Evolutionary conservation across 2,888 invertebrate genomes (phyloP), one percentile per base, ranked within the genome.

Genomic region (Scaptomyza caliginosa): DNA sequence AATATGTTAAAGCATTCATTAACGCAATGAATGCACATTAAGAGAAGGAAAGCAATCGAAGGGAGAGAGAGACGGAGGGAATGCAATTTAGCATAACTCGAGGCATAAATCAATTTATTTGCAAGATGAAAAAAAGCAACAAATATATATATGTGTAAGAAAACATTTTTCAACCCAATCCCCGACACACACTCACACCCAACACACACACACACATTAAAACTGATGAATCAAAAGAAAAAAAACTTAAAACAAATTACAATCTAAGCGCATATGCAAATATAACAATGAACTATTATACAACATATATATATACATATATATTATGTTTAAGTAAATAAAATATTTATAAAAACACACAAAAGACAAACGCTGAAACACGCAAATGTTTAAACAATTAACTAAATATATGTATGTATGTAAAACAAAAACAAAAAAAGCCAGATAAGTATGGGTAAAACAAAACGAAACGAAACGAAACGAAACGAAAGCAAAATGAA

Each of bases 201-300:
- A 50, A 67, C 52, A 56, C 48, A 54, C 46, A n/a, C 32, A 19
- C 17, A 28, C 26, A 51, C n/a, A n/a, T n/a, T 30, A 30, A 65
- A 75, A 77, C 74, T 67, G 68, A 77, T 77, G 49, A 83, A 86
- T 83, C 68, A 81, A 86, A 82, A 78, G 49, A 36, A 46, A 59
- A 3, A 17, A 17, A 68, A 73, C 86, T 81, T 86, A 86, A 32
- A 86, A 84, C 69, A 84, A 83, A 78, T 83, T 84, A 84, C 62
- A 68, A 76, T 68, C 62, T 85, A 83, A 86, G 76, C 64, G 65
- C 76, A 73, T 75, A 81, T 75, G 86, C 81, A 83, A 80, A 80
- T 81, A 86, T 83, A 81, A 81, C 84, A 86, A 86, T 81, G 80
- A 81, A 81, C 81, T 86, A 81, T 86, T 81, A 86, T 81, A 81